Evolutionary conservation across 1,140 invertebrate species (phyloP).

Genomic region (Magallana angulata): DNA sequence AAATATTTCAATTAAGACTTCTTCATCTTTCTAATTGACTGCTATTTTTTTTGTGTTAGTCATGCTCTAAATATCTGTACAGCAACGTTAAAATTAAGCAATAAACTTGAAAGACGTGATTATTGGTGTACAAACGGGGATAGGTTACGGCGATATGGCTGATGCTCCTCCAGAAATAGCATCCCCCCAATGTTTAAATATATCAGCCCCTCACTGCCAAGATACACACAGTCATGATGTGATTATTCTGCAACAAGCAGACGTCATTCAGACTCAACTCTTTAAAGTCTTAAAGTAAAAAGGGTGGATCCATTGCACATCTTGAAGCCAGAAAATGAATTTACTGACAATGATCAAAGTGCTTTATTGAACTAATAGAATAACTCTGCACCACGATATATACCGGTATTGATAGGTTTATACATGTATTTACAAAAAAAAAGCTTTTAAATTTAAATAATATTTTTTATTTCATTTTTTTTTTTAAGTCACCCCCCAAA

Average conservation of each 20-base stretch:
- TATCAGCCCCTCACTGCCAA: background rate
- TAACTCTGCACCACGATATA: too few relatives aligned
- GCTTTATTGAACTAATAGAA: too few relatives aligned
- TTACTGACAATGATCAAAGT: too few relatives aligned
- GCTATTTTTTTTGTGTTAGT: conserved; percentile 23
- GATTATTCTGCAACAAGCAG: background rate
- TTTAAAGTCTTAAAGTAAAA: background rate
- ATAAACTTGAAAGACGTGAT: conserved; percentile 30
- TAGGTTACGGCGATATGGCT: conserved; percentile 22
- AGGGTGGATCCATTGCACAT: background rate
- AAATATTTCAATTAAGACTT: conserved; percentile 37
- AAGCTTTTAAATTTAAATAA: too few relatives aligned
- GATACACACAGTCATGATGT: background rate
- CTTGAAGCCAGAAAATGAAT: too few relatives aligned
- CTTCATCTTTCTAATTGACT: conserved; percentile 29
- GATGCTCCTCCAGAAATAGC: background rate
- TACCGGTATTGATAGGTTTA: too few relatives aligned
- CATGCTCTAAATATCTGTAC: conserved; percentile 35
- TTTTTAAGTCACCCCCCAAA: too few relatives aligned
- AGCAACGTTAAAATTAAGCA: conserved; percentile 25
- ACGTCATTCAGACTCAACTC: background rate
- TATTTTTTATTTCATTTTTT: too few relatives aligned
- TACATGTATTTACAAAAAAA: too few relatives aligned
- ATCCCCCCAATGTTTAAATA: background rate
- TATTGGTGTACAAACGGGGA: conserved; percentile 29